Percentiles rank a stretch among this genome's conserved stretches.
These are phyloP conservation scores for Caenorhabditis brenneri DNA, from an alignment of 1,140 invertebrate genomes.

Conservation along the genomic window DNA sequence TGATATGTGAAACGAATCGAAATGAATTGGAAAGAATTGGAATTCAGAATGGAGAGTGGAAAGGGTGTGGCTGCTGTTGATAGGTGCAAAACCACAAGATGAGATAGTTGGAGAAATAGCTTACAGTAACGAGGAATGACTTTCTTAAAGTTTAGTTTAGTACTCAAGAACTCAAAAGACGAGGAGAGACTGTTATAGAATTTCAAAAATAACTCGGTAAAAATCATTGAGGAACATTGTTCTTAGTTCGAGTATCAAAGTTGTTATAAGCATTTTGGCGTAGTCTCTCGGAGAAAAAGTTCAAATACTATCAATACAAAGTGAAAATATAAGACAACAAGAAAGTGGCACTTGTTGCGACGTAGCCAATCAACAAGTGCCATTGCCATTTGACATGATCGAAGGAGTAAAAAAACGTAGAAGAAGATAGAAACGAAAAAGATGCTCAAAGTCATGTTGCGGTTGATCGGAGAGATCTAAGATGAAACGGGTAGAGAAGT, in stretches of 20 bases:
- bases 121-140: too few relatives aligned
- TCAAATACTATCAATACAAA: neutral
- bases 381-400: neutral
- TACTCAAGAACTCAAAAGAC: too few relatives aligned
- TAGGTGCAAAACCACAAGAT: neutral
- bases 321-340: neutral
- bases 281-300: too few relatives aligned
- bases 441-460: slow-evolving; percentile 38
- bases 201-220: too few relatives aligned
- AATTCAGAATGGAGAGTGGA: neutral
- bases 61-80: neutral
- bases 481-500: too few relatives aligned
- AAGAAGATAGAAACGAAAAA: neutral
- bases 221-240: too few relatives aligned
- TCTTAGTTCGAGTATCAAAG: too few relatives aligned
- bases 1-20: slow-evolving; percentile 36
- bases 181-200: too few relatives aligned
- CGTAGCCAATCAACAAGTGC: slow-evolving; percentile 28
- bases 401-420: neutral
- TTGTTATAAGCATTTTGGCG: too few relatives aligned
- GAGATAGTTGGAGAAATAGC: too few relatives aligned
- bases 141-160: too few relatives aligned
- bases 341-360: slow-evolving; percentile 16
- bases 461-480: slow-evolving; percentile 5
- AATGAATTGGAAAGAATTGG: neutral